Evolutionary conservation across 2,113 vertebrate genomes (phyloP).

Genomic region (Donacobius atricapilla): DNA sequence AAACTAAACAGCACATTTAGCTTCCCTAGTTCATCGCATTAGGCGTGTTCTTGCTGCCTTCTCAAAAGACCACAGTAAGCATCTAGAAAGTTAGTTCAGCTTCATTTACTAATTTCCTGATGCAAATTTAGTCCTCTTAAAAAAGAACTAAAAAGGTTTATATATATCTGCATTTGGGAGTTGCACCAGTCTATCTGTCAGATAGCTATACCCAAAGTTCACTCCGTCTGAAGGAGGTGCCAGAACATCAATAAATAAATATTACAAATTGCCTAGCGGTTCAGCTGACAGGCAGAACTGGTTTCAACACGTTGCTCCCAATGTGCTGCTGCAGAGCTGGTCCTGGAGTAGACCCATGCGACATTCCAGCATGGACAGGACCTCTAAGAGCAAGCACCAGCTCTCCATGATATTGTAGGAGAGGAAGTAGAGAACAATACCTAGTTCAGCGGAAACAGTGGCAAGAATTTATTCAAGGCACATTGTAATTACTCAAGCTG

Average conservation of each 20-base stretch:
- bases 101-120: background rate
- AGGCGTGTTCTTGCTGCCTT: background rate
- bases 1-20: background rate
- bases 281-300: slow-evolving; percentile 29
- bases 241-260: slow-evolving; percentile 48
- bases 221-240: slow-evolving; percentile 25
- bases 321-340: background rate
- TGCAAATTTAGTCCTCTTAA: background rate
- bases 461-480: slow-evolving; percentile 54
- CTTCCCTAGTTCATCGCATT: background rate
- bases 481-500: slow-evolving; percentile 1
- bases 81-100: background rate
- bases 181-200: background rate
- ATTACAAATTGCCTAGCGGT: slow-evolving; percentile 39
- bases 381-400: background rate
- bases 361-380: background rate
- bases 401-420: background rate
- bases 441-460: slow-evolving; percentile 30
- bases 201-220: background rate
- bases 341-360: background rate
- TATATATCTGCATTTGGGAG: background rate
- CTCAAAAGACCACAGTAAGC: background rate
- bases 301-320: background rate
- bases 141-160: background rate
- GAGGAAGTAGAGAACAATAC: slow-evolving; percentile 60